These are phyloP conservation scores for Drosophila pachea DNA, from an alignment of 1,140 invertebrate species.

Conservation along the genomic window DNA sequence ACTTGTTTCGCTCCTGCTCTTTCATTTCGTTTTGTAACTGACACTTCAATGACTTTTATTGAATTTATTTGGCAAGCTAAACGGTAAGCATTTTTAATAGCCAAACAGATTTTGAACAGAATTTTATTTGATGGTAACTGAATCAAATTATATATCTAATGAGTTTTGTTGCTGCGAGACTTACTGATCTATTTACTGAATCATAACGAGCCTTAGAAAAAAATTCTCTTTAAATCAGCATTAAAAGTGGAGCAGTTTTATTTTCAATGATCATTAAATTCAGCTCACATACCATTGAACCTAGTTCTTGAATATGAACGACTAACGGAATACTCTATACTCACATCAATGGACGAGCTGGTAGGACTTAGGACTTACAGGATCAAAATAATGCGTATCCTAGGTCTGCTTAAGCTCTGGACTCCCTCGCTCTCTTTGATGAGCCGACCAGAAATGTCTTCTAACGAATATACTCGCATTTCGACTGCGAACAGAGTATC, in stretches of 20 bases:
- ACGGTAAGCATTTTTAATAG: slow-evolving; percentile 15
- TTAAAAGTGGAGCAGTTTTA: slow-evolving; percentile 15
- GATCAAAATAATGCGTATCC: background rate
- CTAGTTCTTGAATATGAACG: background rate
- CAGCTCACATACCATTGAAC: slow-evolving; percentile 20
- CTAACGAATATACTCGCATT: background rate
- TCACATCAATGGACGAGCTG: background rate
- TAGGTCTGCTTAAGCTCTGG: no score
- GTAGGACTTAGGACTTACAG: background rate
- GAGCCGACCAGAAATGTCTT: no score
- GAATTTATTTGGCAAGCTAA: slow-evolving; percentile 57
- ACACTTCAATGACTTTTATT: slow-evolving; percentile 67
- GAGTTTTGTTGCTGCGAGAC: background rate
- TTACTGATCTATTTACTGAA: background rate
- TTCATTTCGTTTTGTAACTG: slow-evolving; percentile 36
- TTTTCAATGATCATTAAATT: slow-evolving; percentile 25
- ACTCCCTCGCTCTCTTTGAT: background rate
- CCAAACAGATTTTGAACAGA: background rate
- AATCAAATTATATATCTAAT: background rate
- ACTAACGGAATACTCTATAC: background rate
- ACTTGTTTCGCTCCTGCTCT: no score
- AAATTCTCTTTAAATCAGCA: slow-evolving; percentile 2
- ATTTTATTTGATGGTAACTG: background rate
- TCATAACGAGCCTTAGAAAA: background rate
- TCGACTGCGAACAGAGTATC: background rate